Evolutionary conservation across 2,888 invertebrate genomes (phyloP), one percentile per base, ranked within the genome.

Genomic region (Mythimna pallens): DNA sequence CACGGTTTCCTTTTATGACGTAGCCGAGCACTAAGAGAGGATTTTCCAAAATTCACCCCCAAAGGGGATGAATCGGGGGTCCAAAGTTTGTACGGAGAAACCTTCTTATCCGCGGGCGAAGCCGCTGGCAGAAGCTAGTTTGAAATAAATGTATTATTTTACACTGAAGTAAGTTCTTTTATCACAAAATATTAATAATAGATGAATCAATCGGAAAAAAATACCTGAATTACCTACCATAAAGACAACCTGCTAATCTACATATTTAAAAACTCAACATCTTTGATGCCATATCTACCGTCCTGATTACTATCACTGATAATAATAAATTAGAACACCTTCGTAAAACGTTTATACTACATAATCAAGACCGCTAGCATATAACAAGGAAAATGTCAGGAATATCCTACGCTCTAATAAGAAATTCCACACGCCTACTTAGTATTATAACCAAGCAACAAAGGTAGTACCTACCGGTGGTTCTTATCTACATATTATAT

Each of bases 341-440:
- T 8, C 9, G 0, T 34, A 52, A 52, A 22, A 65, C 17, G 25
- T 40, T 40, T 12, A 25, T 25, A 25, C 3, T 25, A 20, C 9
- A 54, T 36, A 7, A 25, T 65, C 17, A 64, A 70, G 17, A 67
- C 20, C 14, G 0, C 22, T 20, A 6, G 22, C 20, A 40, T n/a
- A 10, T 59, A 40, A 3, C 5, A 25, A 43, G 12, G 20, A 55
- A 65, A 54, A 72, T n/a, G 9, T 59, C 6, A 12, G 20, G 22
- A 67, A 34, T 68, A 70, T 58, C 55, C 34, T 54, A 47, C 59
- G 40, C 20, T 50, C 30, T 64, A 70, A 72, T 75, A 75, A 30
- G 47, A 58, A 70, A 81, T 73, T 75, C 78, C 40, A n/a, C 50
- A 63, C 17, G 17, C 47, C 47, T 47, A 47, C 17, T 47, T 47